Evolutionary conservation across 2,888 invertebrate genomes (phyloP), one percentile per base, ranked within the genome.

Genomic region (Polymixis flavicincta): DNA sequence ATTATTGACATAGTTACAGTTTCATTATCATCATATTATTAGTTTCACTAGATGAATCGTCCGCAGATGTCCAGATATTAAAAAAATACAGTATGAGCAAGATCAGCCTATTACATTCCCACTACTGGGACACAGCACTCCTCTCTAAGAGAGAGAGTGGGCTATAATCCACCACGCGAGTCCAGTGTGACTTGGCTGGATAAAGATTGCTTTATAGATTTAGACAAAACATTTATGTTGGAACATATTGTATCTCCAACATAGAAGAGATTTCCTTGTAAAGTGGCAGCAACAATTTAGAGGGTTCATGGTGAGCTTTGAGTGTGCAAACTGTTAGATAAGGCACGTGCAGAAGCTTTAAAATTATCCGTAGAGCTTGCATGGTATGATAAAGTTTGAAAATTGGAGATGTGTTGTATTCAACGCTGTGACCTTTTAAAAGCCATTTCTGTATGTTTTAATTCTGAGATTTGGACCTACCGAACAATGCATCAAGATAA

Each of bases 261-360:
- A 60, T n/a, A 45, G 32, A 52, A 14, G 11, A 13, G 19, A 17
- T 60, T 65, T 48, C 14, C 59, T 63, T 63, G 17, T 9, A n/a
- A 37, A 32, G 52, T 45, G 28, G 9, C 42, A 54, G 32, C 59
- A 17, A 67, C 32, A 61, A 59, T 42, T 22, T 45, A 8, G 0
- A 32, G 25, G 3, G 57, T 25, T 50, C 48, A 52, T 13, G 54
- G 42, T 37, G 8, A 74, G 66, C 66, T 66, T 61, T 37, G 52
- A 66, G 76, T 57, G 66, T 50, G 57, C n/a, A 4, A 42, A 42
- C 45, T 59, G 17, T 32, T 13, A 25, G 70, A 80, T 80, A 80
- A 80, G 48, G 54, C 77, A 76, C 55, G 65, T 52, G 22, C 57
- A 61, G 55, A 59, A 70, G 66, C 61, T 80, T 82, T 57, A n/a